Conservation (phyloP, 2,797 vertebrate genomes). For the Parauchenoglanis punctatus region DNA sequence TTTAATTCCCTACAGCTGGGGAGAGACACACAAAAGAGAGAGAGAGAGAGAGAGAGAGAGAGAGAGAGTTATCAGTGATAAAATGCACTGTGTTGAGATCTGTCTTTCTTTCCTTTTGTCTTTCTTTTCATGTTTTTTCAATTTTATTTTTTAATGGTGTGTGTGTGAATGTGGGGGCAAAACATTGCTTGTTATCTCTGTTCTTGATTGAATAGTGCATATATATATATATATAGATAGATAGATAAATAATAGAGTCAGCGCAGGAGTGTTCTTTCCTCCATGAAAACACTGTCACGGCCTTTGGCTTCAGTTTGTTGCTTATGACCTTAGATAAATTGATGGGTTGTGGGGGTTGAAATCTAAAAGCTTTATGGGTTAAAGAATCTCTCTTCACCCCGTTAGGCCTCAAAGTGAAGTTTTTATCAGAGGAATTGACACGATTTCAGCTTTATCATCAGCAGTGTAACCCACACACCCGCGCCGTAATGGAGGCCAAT, state of each 20-base stretch:
- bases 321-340: slow-evolving; percentile 29
- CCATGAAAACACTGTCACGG: not conserved
- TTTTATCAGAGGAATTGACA: slow-evolving; percentile 75
- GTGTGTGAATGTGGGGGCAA: too few species aligned
- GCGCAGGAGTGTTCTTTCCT: slow-evolving; percentile 4
- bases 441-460: slow-evolving; percentile 71
- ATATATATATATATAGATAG: not conserved
- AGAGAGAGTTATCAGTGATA: not conserved
- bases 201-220: not conserved
- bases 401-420: slow-evolving; percentile 64
- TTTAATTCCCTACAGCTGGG: slow-evolving; percentile 70
- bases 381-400: slow-evolving; percentile 43
- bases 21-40: not conserved
- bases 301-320: slow-evolving; percentile 32
- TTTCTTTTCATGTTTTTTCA: not conserved
- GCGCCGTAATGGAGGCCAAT: slow-evolving; percentile 76
- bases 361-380: slow-evolving; percentile 43
- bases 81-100: not conserved
- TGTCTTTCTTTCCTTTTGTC: not conserved
- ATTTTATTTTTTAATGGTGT: not conserved
- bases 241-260: not conserved
- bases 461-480: slow-evolving; percentile 66
- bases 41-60: not conserved
- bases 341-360: slow-evolving; percentile 37
- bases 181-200: not conserved